Percentiles rank a stretch among this genome's conserved stretches.
phyloP scores from a whole-genome alignment of 1,140 invertebrate genomes.

The Paracyclopina nana region DNA sequence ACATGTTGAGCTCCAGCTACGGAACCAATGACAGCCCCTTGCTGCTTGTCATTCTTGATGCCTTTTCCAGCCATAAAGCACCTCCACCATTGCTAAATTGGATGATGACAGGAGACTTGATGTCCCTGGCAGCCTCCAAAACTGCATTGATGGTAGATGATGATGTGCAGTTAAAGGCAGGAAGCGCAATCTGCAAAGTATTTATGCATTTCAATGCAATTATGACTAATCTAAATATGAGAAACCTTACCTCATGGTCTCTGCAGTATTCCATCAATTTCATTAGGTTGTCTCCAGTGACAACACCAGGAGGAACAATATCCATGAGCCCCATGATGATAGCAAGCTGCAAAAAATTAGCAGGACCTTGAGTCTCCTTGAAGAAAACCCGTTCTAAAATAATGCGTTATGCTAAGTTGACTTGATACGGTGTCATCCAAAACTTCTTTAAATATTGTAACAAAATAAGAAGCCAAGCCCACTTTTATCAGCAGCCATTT shows the following conservation, averaged over 20 bases:
- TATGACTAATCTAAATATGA: too few relatives aligned
- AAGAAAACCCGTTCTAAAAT: too few relatives aligned
- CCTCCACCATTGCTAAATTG: constrained; percentile 16
- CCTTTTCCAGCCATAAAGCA: constrained; percentile 16
- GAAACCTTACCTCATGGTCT: constrained; percentile 13
- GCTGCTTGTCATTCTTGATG: constrained; percentile 15
- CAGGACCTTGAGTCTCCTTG: not conserved
- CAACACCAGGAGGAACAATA: constrained; percentile 14
- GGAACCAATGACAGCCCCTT: constrained; percentile 9
- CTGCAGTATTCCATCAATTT: constrained; percentile 14
- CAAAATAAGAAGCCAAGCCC: too few relatives aligned
- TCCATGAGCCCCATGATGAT: constrained; percentile 9
- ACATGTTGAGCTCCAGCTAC: constrained; percentile 15
- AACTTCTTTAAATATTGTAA: too few relatives aligned
- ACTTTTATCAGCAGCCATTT: too few relatives aligned
- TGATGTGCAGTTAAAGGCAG: constrained; percentile 14
- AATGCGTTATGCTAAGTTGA: too few relatives aligned
- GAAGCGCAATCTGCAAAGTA: too few relatives aligned
- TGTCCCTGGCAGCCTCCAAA: constrained; percentile 8
- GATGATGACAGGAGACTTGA: constrained; percentile 14
- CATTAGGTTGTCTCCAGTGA: constrained; percentile 13
- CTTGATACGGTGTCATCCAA: too few relatives aligned
- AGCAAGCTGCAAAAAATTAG: not conserved
- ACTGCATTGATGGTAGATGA: constrained; percentile 14
- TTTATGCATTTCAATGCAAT: too few relatives aligned